Percentiles rank a stretch among this genome's conserved stretches.
These are phyloP conservation scores for Lasioglossum albipes DNA, from an alignment of 1,140 invertebrate species.

Conservation along the genomic window DNA sequence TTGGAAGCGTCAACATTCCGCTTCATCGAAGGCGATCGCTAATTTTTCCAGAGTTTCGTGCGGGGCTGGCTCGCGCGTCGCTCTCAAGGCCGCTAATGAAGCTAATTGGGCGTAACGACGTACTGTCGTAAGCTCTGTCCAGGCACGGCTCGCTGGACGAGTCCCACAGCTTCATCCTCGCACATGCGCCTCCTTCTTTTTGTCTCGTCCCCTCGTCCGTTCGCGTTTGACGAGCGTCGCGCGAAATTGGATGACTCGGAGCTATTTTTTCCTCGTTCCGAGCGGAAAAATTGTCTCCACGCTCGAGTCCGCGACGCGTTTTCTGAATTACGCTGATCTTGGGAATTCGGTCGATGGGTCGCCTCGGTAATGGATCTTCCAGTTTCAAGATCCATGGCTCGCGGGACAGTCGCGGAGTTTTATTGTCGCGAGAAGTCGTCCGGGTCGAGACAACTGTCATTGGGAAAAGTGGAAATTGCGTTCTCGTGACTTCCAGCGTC, in stretches of 20 bases:
- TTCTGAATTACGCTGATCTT: too few relatives aligned
- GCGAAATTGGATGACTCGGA: constrained; percentile 9
- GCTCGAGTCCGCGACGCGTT: too few relatives aligned
- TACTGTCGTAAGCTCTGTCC: constrained; percentile 55
- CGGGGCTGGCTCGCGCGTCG: constrained; percentile 14
- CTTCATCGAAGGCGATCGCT: constrained; percentile 10
- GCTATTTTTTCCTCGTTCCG: constrained; percentile 1
- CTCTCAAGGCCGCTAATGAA: constrained; percentile 69
- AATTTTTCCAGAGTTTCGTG: constrained; percentile 35
- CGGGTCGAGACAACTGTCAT: too few relatives aligned
- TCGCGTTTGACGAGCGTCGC: neutral
- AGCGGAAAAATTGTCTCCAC: neutral
- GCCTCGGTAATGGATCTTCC: too few relatives aligned
- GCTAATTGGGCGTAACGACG: constrained; percentile 72
- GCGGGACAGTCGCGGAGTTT: too few relatives aligned
- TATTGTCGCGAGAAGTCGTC: too few relatives aligned
- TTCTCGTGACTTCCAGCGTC: too few relatives aligned
- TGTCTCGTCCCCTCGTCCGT: too few relatives aligned
- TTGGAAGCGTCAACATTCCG: neutral
- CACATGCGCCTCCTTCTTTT: too few relatives aligned
- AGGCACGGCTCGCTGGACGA: constrained; percentile 27
- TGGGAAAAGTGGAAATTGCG: too few relatives aligned
- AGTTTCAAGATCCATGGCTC: too few relatives aligned
- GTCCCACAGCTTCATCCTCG: neutral
- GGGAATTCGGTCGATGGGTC: too few relatives aligned